phyloP scores from a whole-genome alignment of 2,113 vertebrate genomes.

The Girardinichthys multiradiatus region DNA sequence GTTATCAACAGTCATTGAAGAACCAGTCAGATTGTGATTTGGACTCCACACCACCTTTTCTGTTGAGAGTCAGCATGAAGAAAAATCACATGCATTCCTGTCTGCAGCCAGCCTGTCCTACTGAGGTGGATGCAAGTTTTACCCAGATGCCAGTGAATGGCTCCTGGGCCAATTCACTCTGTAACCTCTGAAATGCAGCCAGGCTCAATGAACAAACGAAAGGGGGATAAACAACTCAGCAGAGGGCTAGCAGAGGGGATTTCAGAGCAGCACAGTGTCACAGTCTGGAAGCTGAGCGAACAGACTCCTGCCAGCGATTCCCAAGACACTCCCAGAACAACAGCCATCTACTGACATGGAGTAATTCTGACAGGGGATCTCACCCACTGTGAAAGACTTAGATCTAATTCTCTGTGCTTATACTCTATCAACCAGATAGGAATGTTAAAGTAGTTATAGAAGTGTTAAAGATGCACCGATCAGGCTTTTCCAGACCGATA shows the following conservation, averaged over 20 bases:
- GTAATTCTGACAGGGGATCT: slow-evolving; percentile 28
- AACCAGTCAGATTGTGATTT: slow-evolving; percentile 14
- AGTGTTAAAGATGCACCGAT: too few species aligned
- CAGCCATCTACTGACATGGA: slow-evolving; percentile 10
- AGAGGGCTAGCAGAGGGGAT: slow-evolving; percentile 49
- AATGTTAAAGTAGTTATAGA: too few species aligned
- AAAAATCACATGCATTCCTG: neutral
- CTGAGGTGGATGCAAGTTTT: neutral
- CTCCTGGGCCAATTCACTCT: slow-evolving; percentile 50
- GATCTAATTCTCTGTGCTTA: neutral
- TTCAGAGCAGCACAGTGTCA: slow-evolving; percentile 14
- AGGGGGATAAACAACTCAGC: slow-evolving; percentile 61
- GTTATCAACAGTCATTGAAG: neutral
- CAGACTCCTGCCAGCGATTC: slow-evolving; percentile 14
- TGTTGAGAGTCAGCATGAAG: slow-evolving; percentile 11
- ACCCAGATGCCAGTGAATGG: slow-evolving; percentile 27
- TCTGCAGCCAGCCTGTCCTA: neutral
- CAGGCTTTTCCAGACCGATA: too few species aligned
- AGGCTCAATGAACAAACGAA: slow-evolving; percentile 50
- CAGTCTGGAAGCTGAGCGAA: slow-evolving; percentile 10
- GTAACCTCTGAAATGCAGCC: slow-evolving; percentile 46
- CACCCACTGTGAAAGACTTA: slow-evolving; percentile 1
- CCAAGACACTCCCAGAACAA: slow-evolving; percentile 2
- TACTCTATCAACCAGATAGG: neutral
- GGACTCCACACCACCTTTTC: slow-evolving; percentile 5